These are phyloP conservation scores for Pseudois nayaur DNA, from an alignment of 2,113 vertebrate genomes.

Conservation along the genomic window DNA sequence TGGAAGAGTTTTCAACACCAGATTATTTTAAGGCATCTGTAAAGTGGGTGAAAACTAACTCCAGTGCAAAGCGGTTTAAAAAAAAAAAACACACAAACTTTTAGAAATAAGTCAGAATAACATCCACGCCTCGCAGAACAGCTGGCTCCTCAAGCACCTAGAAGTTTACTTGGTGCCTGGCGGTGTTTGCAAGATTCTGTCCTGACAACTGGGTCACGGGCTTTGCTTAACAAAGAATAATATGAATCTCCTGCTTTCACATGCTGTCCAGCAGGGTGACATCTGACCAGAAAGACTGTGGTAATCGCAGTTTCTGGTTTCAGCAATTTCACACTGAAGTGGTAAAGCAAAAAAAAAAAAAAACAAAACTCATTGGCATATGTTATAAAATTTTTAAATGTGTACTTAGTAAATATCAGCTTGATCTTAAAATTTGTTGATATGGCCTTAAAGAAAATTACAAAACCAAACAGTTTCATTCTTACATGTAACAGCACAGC, in stretches of 20 bases:
- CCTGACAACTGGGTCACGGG: neutral
- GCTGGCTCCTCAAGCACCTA: neutral
- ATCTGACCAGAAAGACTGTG: neutral
- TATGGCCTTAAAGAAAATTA: neutral
- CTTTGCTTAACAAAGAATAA: neutral
- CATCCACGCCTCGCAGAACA: neutral
- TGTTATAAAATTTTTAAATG: neutral
- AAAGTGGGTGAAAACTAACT: conserved; percentile 50
- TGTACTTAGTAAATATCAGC: neutral
- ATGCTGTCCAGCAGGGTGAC: neutral
- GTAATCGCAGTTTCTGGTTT: neutral
- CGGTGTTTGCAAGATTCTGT: neutral
- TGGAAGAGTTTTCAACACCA: conserved; percentile 30
- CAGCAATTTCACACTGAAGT: neutral
- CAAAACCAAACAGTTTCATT: neutral
- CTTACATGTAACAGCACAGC: neutral
- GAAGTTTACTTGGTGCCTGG: neutral
- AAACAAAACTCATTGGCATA: neutral
- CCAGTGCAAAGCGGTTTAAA: neutral
- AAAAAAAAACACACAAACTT: neutral
- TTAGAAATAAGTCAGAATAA: conserved; percentile 19
- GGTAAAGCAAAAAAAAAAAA: neutral
- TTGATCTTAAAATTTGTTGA: neutral
- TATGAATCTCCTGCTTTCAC: neutral
- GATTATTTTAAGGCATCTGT: conserved; percentile 53